Base-by-base conservation (phyloP, 2,113 vertebrate species). In the Myanophis thanlyinensis region DNA sequence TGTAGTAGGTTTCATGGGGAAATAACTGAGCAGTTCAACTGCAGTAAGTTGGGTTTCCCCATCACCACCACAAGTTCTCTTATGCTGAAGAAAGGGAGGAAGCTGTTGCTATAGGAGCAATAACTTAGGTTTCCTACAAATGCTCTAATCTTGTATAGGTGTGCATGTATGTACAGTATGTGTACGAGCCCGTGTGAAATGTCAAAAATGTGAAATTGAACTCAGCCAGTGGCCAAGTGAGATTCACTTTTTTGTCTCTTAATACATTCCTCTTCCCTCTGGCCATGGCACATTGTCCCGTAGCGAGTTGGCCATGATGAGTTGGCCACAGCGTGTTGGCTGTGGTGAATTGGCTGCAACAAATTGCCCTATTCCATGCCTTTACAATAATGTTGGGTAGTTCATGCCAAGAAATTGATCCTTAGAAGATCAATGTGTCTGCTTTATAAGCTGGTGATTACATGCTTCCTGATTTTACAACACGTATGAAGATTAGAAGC, bases 231-330 rank as follows among this genome's bases (percentile, higher is more conserved):
- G 8, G 35, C 46, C 85, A 95, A 13, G 56, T 47, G 35, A 88
- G 93, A 93, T 91, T 93, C 0, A 1, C 52, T 2, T 27, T 94
- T 27, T 2, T 94, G 89, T n/a, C 11, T 91, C 73, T 23, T 85
- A 40, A 1, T 4, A 87, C 93, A 5, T 85, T 0, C 5, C 93
- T 94, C 84, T 91, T 40, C 27, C n/a, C n/a, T n/a, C 4, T 51
- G 51, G 51, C 13, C 12, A 3, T 51, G 49, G 49, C 49, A 51
- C 12, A 12, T 53, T 53, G 52, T 1, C 20, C 20, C 52, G 25
- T 54, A 7, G 5, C 1, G 53, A 54, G 53, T 23, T 23, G 7
- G 51, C 49, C 2, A 49, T 52, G 51, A 3, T 1, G 15, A 52
- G 15, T 52, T 49, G 49, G 10, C 49, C 22, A 18, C 18, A 5